Percentiles rank a stretch among this genome's conserved stretches.
phyloP scores from a whole-genome alignment of 2,113 vertebrate genomes.

The Myiagra hebetior region DNA sequence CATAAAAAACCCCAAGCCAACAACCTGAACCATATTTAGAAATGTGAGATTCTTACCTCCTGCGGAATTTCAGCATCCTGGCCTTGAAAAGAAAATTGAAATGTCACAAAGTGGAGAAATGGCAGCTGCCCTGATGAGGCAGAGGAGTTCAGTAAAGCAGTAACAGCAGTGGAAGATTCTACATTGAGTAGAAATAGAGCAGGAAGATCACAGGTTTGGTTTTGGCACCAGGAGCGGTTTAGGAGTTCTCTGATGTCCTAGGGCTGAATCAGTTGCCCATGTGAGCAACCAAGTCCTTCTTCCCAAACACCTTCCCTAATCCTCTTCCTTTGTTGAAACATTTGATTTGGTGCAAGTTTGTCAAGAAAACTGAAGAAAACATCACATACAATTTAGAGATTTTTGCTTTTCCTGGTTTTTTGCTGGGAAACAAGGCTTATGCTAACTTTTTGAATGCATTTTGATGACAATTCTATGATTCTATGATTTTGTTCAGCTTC shows the following conservation, averaged over 20 bases:
- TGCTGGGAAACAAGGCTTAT: not conserved
- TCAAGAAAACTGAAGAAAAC: not conserved
- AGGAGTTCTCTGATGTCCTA: constrained; percentile 1
- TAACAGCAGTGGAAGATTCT: not conserved
- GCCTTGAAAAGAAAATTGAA: not conserved
- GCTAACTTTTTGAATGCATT: not conserved
- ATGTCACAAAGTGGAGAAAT: not conserved
- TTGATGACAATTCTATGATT: not conserved
- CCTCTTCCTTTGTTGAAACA: not conserved
- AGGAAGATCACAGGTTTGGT: not conserved
- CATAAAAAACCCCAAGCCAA: not conserved
- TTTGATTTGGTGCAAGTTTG: not conserved
- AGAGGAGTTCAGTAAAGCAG: not conserved
- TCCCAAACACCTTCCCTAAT: not conserved
- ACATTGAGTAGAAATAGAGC: not conserved
- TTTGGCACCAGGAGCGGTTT: not conserved
- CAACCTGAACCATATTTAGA: not conserved
- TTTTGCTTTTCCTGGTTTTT: not conserved
- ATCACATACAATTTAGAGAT: not conserved
- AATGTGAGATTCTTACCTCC: not conserved
- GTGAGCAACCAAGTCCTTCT: not conserved
- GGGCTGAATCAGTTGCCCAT: constrained; percentile 7
- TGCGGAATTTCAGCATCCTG: not conserved
- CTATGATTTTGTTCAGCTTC: not conserved
- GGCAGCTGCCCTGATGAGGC: not conserved